These are phyloP conservation scores for Pelobates cultripes DNA, from an alignment of 2,797 vertebrate species.

Conservation along the genomic window DNA sequence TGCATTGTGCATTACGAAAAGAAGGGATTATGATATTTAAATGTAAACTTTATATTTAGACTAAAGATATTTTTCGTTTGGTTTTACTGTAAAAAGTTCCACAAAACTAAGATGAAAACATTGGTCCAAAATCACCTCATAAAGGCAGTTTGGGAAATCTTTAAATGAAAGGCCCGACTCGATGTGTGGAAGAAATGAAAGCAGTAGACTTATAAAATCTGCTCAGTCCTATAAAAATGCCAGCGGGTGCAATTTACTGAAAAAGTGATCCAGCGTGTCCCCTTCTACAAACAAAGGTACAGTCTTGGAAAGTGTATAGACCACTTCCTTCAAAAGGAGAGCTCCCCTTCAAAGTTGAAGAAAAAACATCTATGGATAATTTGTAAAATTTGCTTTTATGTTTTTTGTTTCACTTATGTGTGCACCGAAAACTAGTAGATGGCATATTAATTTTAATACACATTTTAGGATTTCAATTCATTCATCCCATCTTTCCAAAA, in stretches of 20 bases:
- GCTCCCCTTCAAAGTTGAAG: no score
- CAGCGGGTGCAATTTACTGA: slow-evolving; percentile 17
- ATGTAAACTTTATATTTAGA: neutral
- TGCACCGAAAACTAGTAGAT: no score
- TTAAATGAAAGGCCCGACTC: slow-evolving; percentile 8
- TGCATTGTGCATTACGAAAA: neutral
- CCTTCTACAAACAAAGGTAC: neutral
- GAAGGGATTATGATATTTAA: neutral
- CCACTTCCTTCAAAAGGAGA: neutral
- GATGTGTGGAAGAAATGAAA: slow-evolving; percentile 16
- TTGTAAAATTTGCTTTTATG: no score
- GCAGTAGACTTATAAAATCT: slow-evolving; percentile 13
- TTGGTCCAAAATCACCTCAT: slow-evolving; percentile 16
- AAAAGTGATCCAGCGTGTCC: slow-evolving; percentile 1
- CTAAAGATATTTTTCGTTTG: neutral
- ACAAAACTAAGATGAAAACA: slow-evolving; percentile 21
- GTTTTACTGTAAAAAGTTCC: slow-evolving; percentile 5
- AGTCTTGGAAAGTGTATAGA: neutral
- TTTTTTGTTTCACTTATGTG: no score
- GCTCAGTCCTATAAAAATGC: slow-evolving; percentile 8
- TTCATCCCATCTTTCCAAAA: no score
- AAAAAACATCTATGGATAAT: no score
- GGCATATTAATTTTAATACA: no score
- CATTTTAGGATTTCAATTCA: no score
- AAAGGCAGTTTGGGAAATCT: slow-evolving; percentile 15